Evolutionary conservation across 2,113 vertebrate genomes (phyloP), one percentile per base, ranked within the genome.

Genomic region (Perca flavescens): DNA sequence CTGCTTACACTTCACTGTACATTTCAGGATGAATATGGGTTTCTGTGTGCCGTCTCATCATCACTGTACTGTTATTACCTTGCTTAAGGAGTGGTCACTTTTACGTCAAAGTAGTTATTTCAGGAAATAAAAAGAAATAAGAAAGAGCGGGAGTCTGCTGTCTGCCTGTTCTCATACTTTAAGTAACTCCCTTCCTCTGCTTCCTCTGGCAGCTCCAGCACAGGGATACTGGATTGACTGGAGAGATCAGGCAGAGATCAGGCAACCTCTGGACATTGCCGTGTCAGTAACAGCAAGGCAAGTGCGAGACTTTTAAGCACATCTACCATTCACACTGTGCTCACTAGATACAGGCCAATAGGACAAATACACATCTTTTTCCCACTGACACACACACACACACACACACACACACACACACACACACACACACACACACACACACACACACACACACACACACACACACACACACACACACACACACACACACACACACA

Each of bases 281-380:
- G 63, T 19, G 86, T 92, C 91, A 92, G 90, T 91, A 90, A 31
- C 80, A 65, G 79, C 60, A 56, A 77, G 74, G 83, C 77, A 86
- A 89, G 83, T 69, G 75, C 65, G 75, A 87, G 77, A 77, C 77
- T 89, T 64, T 52, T 81, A 47, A 69, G 77, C 76, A 76, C 66
- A 79, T 78, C 81, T 28, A 60, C 62, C 73, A 75, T 67, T 84
- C 40, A 60, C 49, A 43, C 61, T 74, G 61, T 61, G 61, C 74
- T 77, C 34, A 54, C 58, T 15, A 82, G 19, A 66, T 82, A 56
- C 47, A 53, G 71, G 61, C 62, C 28, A 69, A 47, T 46, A 50
- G 81, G 56, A 77, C 5, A 3, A 74, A 46, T 19, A 47, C 65
- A 74, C 28, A 47, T 81, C 54, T 73, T 61, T 61, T 15, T 58